Base-by-base conservation (phyloP, 2,797 vertebrate species). In the Acanthiza pusilla region DNA sequence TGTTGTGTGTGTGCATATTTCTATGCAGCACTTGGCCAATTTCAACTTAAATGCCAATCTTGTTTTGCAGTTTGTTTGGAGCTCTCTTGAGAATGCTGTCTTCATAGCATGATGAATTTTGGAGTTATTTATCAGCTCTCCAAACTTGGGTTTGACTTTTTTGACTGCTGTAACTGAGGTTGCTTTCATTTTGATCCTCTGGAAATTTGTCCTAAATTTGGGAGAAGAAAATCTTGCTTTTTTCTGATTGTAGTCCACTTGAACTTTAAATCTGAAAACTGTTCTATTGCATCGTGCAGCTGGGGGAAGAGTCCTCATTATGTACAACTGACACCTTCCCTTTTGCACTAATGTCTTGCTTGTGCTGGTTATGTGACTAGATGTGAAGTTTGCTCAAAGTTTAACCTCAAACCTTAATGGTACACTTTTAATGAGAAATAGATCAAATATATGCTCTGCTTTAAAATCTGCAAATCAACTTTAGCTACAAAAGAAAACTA, bases 1-100 rank as follows among this genome's bases (percentile, higher is more conserved):
- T 99, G 98, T 99, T 98, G 98, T 98, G 98, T 98, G 98, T 98
- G 97, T 97, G 98, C 98, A 98, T 98, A 98, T 97, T 98, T 99
- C 98, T 99, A 98, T 99, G 98, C 98, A 99, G 98, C 98, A 98
- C 96, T 98, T 97, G 94, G 96, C 97, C 92, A 97, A 95, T 95
- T 97, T 97, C 93, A 97, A 96, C 91, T 97, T 89, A 92, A 95
- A 96, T 92, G 97, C 96, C 86, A 66, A 74, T 96, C 91, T 93
- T 87, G 26, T 91, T 96, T 97, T 96, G 95, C 92, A 45, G 89
- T 97, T 97, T 91, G 70, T 97, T 97, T 85, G 70, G 85, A 96
- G 83, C 70, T 94, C 84, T 94, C 95, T 85, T 88, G 76, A 97
- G 91, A 97, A 93, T 93, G 96, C 88, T 94, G 93, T 94, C 78